phyloP scores from a whole-genome alignment of 2,797 vertebrate genomes.

The Fistularia commersonii region DNA sequence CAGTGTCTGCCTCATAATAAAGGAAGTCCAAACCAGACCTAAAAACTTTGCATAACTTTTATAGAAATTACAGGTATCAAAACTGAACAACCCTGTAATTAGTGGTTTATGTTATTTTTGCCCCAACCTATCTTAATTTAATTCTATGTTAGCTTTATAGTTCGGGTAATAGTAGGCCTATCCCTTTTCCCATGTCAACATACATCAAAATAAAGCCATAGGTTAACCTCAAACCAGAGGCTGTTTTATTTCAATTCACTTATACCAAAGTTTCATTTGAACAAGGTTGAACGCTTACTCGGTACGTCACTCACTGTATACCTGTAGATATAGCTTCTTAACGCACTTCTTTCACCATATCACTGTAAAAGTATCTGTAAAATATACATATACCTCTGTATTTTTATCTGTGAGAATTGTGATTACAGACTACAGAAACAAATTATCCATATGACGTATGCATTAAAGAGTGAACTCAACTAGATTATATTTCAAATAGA shows the following conservation, averaged over 20 bases:
- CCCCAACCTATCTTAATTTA: constrained; percentile 61
- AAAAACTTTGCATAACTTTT: constrained; percentile 62
- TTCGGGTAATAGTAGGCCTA: constrained; percentile 58
- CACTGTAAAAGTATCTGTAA: neutral
- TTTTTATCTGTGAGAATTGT: too few species aligned
- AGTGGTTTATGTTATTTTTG: constrained; percentile 72
- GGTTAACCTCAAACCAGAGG: constrained; percentile 23
- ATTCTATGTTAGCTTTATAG: constrained; percentile 65
- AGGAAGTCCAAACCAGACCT: constrained; percentile 64
- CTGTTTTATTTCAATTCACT: constrained; percentile 44
- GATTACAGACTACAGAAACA: too few species aligned
- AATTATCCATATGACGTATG: too few species aligned
- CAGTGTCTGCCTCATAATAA: constrained; percentile 73
- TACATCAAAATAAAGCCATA: constrained; percentile 40
- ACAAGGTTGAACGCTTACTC: constrained; percentile 16
- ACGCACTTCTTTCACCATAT: neutral
- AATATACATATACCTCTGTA: neutral
- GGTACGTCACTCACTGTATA: constrained; percentile 37
- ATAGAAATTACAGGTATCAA: constrained; percentile 69
- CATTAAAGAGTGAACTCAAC: too few species aligned
- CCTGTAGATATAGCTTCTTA: neutral
- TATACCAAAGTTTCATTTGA: neutral
- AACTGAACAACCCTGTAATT: constrained; percentile 61
- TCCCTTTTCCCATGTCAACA: constrained; percentile 33
- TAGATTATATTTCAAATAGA: too few species aligned